Conservation (phyloP, 92 coral and sea anemone genomes). For the Phenganax marumi region DNA sequence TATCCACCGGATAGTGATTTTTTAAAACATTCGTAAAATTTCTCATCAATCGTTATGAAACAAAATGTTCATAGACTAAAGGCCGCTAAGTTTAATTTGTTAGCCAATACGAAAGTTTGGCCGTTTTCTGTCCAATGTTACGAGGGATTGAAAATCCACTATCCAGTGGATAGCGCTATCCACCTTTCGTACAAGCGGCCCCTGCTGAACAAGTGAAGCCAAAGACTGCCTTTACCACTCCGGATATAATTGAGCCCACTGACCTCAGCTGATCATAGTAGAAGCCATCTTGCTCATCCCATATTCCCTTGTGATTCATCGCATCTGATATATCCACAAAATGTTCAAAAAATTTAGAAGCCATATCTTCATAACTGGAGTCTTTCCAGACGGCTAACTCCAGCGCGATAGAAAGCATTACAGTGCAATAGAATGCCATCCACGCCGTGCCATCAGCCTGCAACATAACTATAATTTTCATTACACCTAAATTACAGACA, state of each 20-base stretch:
- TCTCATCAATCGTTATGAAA: too few species aligned
- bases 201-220: too few species aligned
- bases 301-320: slow-evolving; percentile 85
- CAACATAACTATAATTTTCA: neutral
- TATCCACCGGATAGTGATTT: too few species aligned
- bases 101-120: too few species aligned
- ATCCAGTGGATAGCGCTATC: too few species aligned
- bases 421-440: slow-evolving; percentile 95
- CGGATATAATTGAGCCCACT: slow-evolving; percentile 28
- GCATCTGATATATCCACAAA: slow-evolving; percentile 95
- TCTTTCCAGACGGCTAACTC: slow-evolving; percentile 77
- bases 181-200: too few species aligned
- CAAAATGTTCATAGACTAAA: too few species aligned
- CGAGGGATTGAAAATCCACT: too few species aligned
- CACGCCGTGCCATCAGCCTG: slow-evolving; percentile 99
- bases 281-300: slow-evolving; percentile 95
- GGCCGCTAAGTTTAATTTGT: too few species aligned
- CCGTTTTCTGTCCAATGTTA: too few species aligned
- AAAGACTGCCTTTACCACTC: slow-evolving; percentile 42
- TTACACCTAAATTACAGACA: too few species aligned
- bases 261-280: slow-evolving; percentile 84
- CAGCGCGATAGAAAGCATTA: slow-evolving; percentile 86
- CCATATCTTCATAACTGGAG: slow-evolving; percentile 92
- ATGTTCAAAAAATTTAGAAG: slow-evolving; percentile 96
- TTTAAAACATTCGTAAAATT: too few species aligned